phyloP scores from a whole-genome alignment of 2,113 vertebrate species.

The Anthoscopus minutus region DNA sequence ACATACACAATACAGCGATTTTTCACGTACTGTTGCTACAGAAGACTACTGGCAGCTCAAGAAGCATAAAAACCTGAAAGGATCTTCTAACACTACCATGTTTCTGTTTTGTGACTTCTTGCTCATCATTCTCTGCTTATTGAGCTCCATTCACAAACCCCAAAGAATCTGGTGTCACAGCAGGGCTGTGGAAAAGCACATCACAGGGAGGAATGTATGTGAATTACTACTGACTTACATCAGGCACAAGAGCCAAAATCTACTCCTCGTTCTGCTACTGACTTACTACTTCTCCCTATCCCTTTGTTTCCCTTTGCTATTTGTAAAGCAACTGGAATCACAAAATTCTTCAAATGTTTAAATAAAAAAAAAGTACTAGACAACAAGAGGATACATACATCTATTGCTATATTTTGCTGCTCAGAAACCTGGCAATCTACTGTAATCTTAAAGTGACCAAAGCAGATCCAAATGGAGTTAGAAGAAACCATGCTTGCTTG shows the following conservation, averaged over 20 bases:
- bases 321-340: background rate
- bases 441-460: background rate
- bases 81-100: background rate
- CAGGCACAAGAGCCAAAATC: background rate
- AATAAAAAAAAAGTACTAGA: background rate
- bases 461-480: background rate
- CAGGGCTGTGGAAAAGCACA: background rate
- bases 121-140: background rate
- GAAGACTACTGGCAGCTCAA: background rate
- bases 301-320: background rate
- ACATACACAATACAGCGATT: background rate
- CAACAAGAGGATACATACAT: background rate
- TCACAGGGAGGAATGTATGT: background rate
- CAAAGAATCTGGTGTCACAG: background rate
- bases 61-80: background rate
- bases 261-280: background rate
- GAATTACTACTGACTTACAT: background rate
- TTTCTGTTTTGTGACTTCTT: background rate
- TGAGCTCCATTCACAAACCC: background rate
- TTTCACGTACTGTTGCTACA: background rate
- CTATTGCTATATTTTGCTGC: background rate
- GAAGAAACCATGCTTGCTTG: background rate
- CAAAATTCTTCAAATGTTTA: background rate
- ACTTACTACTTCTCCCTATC: background rate
- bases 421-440: background rate